Evolutionary conservation across 2,888 invertebrate genomes (phyloP).

Genomic region (Clistopyga incitator): DNA sequence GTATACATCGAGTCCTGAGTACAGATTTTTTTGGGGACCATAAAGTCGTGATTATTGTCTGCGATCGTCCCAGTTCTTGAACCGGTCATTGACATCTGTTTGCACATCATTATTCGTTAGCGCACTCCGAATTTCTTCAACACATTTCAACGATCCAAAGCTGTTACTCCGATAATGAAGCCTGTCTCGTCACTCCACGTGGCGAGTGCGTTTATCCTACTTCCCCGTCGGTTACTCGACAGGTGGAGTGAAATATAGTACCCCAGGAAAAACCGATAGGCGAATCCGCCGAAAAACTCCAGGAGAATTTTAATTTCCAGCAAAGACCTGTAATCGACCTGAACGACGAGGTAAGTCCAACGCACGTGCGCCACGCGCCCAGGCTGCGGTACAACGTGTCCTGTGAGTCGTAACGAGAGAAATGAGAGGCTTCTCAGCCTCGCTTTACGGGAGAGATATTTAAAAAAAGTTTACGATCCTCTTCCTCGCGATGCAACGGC

Average conservation of each 20-base stretch:
- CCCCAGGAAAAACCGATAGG: not conserved
- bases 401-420: slow-evolving; percentile 20
- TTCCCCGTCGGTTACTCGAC: not conserved
- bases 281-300: slow-evolving; percentile 21
- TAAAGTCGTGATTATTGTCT: no score
- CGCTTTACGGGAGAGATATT: slow-evolving; percentile 61
- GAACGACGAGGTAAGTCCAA: slow-evolving; percentile 43
- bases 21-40: no score
- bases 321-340: slow-evolving; percentile 68
- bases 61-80: no score
- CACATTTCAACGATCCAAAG: not conserved
- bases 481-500: slow-evolving; percentile 67
- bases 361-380: slow-evolving; percentile 55
- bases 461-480: slow-evolving; percentile 76
- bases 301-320: slow-evolving; percentile 66
- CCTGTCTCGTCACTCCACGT: not conserved
- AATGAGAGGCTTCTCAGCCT: slow-evolving; percentile 62
- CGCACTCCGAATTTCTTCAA: not conserved
- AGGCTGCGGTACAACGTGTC: slow-evolving; percentile 29
- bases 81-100: no score
- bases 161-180: not conserved
- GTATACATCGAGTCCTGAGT: no score
- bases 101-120: no score
- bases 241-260: not conserved
- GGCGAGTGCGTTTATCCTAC: not conserved